Conservation (phyloP, 2,888 invertebrate species). For the Poecilus cupreus region DNA sequence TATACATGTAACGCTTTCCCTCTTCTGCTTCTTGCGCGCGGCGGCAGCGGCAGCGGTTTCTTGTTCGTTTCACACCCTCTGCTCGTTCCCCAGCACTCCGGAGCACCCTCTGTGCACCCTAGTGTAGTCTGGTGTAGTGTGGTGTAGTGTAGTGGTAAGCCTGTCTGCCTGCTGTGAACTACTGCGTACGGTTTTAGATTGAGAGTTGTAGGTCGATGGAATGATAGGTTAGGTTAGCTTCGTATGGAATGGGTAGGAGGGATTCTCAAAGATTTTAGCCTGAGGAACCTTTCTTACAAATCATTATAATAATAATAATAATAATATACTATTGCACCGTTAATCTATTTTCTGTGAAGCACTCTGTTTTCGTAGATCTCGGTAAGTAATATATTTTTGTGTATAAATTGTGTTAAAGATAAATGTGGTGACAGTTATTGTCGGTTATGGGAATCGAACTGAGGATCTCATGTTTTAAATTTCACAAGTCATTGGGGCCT, state of each 20-base stretch:
- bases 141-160: slow-evolving; percentile 14
- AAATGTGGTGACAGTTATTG: too few relatives aligned
- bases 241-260: neutral
- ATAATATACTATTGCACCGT: too few relatives aligned
- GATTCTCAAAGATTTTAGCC: neutral
- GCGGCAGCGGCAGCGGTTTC: neutral
- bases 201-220: neutral
- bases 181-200: neutral
- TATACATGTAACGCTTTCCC: slow-evolving; percentile 48
- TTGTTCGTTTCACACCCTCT: slow-evolving; percentile 26
- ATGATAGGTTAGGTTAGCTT: neutral
- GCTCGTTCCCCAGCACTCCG: neutral
- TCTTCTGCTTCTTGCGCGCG: slow-evolving; percentile 13
- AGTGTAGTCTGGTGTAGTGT: neutral
- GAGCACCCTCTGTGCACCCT: neutral
- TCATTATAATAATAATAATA: too few relatives aligned
- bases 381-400: too few relatives aligned
- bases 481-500: too few relatives aligned
- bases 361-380: too few relatives aligned
- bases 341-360: too few relatives aligned
- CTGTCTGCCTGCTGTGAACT: neutral
- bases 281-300: too few relatives aligned
- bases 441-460: too few relatives aligned
- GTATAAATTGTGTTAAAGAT: too few relatives aligned
- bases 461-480: too few relatives aligned